phyloP scores from a whole-genome alignment of 2,797 vertebrate species.

The Dryobates pubescens region DNA sequence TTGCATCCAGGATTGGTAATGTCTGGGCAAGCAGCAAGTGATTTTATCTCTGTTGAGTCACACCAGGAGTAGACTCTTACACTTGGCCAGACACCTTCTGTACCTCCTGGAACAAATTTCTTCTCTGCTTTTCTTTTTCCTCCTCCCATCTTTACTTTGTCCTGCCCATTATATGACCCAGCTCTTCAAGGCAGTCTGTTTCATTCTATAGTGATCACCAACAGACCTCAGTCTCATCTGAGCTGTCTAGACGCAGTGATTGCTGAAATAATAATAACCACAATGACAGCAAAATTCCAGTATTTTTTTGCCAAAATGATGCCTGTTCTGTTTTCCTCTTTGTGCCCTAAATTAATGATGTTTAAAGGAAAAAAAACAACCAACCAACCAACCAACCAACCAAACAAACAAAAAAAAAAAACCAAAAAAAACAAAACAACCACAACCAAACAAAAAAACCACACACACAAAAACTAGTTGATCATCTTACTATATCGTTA shows the following conservation, averaged over 20 bases:
- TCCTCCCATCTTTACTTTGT: not conserved
- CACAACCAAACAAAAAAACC: too few species aligned
- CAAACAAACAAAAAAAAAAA: too few species aligned
- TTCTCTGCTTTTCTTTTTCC: not conserved
- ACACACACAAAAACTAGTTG: not conserved
- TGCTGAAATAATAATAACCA: not conserved
- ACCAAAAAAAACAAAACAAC: not conserved
- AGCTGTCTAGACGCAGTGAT: not conserved
- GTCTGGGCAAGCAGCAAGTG: too few species aligned
- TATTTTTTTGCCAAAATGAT: constrained; percentile 11
- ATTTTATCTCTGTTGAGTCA: too few species aligned
- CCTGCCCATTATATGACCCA: not conserved
- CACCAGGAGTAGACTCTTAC: too few species aligned
- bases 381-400: too few species aligned
- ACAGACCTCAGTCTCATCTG: not conserved
- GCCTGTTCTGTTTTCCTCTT: constrained; percentile 57
- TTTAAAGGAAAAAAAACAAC: constrained; percentile 37
- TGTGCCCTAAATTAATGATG: constrained; percentile 14
- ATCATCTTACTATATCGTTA: not conserved
- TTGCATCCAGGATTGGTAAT: too few species aligned
- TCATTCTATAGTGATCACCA: not conserved
- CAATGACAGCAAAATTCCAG: constrained; percentile 13
- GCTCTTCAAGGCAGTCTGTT: not conserved
- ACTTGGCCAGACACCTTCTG: not conserved
- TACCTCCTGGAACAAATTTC: not conserved